Evolutionary conservation across 1,140 invertebrate genomes (phyloP).

Genomic region (Nymphalis io): DNA sequence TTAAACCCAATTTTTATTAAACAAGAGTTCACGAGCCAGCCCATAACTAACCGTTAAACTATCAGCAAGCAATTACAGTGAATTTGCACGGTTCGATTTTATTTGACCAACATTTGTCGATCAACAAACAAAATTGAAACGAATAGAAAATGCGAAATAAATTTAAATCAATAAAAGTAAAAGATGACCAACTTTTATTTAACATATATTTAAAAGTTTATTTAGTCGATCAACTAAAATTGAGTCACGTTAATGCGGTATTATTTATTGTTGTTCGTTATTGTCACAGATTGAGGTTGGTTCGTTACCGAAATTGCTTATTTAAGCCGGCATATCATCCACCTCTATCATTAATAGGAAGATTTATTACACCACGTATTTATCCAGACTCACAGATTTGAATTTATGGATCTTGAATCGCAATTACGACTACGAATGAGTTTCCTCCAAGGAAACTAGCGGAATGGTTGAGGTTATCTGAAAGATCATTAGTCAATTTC

Average conservation of each 20-base stretch:
- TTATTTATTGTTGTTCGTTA: background rate
- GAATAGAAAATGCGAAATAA: no score
- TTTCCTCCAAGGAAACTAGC: constrained; percentile 35
- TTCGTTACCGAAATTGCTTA: constrained; percentile 2
- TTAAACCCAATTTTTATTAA: constrained; percentile 28
- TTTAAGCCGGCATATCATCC: background rate
- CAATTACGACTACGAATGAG: constrained; percentile 36
- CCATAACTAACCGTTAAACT: background rate
- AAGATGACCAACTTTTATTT: no score
- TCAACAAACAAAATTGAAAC: no score
- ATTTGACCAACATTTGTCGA: no score
- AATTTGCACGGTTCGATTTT: no score
- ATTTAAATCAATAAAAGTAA: no score
- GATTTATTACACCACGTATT: background rate
- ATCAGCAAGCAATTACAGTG: background rate
- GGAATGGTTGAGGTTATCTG: constrained; percentile 39
- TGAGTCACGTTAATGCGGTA: background rate
- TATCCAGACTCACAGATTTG: constrained; percentile 5
- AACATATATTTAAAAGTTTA: no score
- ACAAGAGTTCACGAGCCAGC: constrained; percentile 25
- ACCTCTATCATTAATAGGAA: background rate
- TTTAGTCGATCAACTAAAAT: no score
- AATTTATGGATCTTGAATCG: constrained; percentile 25
- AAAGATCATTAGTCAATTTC: constrained; percentile 61
- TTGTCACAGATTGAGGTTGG: background rate